Percentiles rank a stretch among this genome's conserved stretches.
Evolutionary conservation across 2,888 invertebrate species (phyloP).

Genomic region (Drosophila vallismaia): DNA sequence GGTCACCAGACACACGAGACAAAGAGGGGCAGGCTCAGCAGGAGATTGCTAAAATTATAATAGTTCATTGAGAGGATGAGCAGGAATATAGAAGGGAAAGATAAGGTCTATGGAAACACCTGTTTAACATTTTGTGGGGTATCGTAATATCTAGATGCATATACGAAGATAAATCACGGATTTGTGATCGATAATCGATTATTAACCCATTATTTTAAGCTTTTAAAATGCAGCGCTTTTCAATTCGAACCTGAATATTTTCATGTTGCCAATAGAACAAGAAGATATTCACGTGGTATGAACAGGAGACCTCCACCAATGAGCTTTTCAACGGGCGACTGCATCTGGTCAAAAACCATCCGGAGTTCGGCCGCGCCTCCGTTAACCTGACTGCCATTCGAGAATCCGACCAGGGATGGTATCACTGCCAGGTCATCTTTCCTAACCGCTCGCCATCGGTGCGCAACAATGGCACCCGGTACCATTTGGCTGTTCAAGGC

Average conservation of each 20-base stretch:
- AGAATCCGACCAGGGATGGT: conserved; percentile 95
- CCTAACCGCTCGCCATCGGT: conserved; percentile 94
- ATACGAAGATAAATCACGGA: too few relatives aligned
- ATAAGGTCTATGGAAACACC: not conserved
- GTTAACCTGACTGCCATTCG: conserved; percentile 94
- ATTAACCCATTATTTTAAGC: too few relatives aligned
- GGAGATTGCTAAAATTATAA: conserved; percentile 69
- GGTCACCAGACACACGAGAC: conserved; percentile 11
- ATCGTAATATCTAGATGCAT: too few relatives aligned
- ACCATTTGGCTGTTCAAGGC: conserved; percentile 94
- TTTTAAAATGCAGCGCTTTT: conserved; percentile 1
- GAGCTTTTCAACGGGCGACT: conserved; percentile 90
- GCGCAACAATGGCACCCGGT: conserved; percentile 95
- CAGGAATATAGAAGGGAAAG: not conserved
- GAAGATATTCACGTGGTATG: conserved; percentile 92
- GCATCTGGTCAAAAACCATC: conserved; percentile 86
- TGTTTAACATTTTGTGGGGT: not conserved
- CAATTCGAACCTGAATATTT: not conserved
- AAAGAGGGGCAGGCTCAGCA: conserved; percentile 48
- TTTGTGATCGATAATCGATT: too few relatives aligned
- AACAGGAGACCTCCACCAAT: conserved; percentile 88
- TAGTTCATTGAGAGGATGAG: conserved; percentile 40
- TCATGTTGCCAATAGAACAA: conserved; percentile 86
- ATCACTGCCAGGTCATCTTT: conserved; percentile 94
- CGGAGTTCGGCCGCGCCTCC: conserved; percentile 86